Evolutionary conservation across 2,888 invertebrate species (phyloP), one percentile per base, ranked within the genome.

Genomic region (Dioctria rufipes): DNA sequence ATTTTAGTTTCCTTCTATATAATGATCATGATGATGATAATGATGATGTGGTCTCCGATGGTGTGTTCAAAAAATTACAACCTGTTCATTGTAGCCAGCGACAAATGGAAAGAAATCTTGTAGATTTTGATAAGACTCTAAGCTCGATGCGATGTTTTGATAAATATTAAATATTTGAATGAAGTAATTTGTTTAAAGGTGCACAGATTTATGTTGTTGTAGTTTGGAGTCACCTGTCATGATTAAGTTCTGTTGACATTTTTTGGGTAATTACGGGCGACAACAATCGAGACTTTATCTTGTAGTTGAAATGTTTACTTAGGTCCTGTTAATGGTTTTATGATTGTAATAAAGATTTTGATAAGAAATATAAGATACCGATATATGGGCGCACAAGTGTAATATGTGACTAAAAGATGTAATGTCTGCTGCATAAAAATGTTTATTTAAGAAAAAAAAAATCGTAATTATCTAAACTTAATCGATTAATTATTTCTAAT

Each of bases 141-240:
- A 25, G 25, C 25, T 25, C 25, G 25, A 25, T 39, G 49, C 37
- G 54, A 71, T 71, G 71, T 71, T 71, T 71, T 71, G 71, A 71
- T 71, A 71, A 71, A 71, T 71, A 71, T 71, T 71, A 51, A 51
- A 71, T 71, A 71, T 71, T 54, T 71, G 71, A 71, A 51, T 71
- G 54, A 54, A 39, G 46, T 46, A 8, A 46, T 46, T 46, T n/a
- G 49, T 71, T 51, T 51, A 51, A n/a, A 51, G 51, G 25, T 67
- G 3, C 46, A 11, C 46, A 67, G 42, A 67, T 67, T 4, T 67
- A 67, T 51, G 71, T 37, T 71, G 39, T 51, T 37, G 25, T 25
- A 25, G 25, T 25, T 51, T 37, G 51, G 49, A 71, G 51, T 71
- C 71, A 71, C 71, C 71, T 71, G 71, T 71, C 71, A 46, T 71